Evolutionary conservation across 2,888 invertebrate genomes (phyloP).

Genomic region (Sisyra nigra): DNA sequence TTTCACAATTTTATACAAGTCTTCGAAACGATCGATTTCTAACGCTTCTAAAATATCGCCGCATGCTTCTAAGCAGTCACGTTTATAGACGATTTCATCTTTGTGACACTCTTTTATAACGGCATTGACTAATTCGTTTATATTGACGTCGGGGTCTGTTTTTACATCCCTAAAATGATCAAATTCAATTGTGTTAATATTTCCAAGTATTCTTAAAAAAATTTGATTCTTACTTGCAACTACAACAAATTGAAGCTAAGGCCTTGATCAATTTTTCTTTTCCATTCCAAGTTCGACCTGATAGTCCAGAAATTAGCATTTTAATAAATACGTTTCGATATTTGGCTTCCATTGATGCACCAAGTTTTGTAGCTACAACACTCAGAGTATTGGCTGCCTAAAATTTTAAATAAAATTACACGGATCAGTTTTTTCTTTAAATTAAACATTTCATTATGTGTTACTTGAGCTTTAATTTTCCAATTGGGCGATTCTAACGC

Average conservation of each 20-base stretch:
- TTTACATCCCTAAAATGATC: constrained; percentile 24
- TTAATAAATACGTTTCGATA: constrained; percentile 48
- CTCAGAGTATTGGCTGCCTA: constrained; percentile 68
- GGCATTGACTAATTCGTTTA: constrained; percentile 41
- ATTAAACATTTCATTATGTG: constrained; percentile 7
- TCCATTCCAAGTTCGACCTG: constrained; percentile 81
- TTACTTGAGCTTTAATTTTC: constrained; percentile 71
- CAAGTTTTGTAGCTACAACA: constrained; percentile 58
- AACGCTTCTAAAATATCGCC: constrained; percentile 59
- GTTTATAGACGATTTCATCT: constrained; percentile 60
- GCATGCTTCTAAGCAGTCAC: constrained; percentile 51
- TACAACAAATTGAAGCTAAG: constrained; percentile 50
- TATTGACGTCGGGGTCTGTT: constrained; percentile 24
- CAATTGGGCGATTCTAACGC: constrained; percentile 73
- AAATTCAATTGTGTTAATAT: too few relatives aligned
- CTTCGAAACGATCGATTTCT: constrained; percentile 58
- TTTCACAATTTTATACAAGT: constrained; percentile 63
- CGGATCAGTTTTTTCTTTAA: constrained; percentile 3
- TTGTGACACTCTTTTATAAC: constrained; percentile 67
- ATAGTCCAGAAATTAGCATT: constrained; percentile 49
- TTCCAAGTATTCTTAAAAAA: too few relatives aligned
- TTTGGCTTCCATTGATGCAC: constrained; percentile 42
- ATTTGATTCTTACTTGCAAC: constrained; percentile 57
- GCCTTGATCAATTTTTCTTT: constrained; percentile 70
- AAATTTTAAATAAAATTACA: constrained; percentile 1